Conservation (phyloP, 2,888 invertebrate species). For the Disparrhopalites patrizii region DNA sequence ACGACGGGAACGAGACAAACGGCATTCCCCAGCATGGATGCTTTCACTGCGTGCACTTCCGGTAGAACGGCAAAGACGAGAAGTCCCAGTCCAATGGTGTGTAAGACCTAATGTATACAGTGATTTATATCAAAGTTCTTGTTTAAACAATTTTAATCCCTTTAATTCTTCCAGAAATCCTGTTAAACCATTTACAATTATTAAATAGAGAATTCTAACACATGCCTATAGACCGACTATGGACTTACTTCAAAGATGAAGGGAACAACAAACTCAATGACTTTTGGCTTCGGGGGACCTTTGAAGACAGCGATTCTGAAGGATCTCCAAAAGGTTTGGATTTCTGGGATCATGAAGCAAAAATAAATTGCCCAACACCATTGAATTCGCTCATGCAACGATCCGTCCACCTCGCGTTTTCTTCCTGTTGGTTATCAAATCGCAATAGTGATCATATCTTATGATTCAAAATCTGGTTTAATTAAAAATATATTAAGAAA, state of each 20-base stretch:
- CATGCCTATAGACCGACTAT: too few relatives aligned
- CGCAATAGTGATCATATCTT: neutral
- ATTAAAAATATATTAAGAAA: neutral
- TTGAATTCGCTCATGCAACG: slow-evolving; percentile 48
- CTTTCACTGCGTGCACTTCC: slow-evolving; percentile 54
- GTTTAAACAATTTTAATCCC: too few relatives aligned
- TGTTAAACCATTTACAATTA: too few relatives aligned
- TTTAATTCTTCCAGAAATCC: too few relatives aligned
- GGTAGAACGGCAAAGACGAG: slow-evolving; percentile 56
- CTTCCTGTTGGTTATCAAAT: slow-evolving; percentile 22
- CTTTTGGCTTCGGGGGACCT: slow-evolving; percentile 38
- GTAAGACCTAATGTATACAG: slow-evolving; percentile 54
- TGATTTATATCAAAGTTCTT: too few relatives aligned
- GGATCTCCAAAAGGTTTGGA: slow-evolving; percentile 48
- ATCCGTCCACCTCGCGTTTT: slow-evolving; percentile 33
- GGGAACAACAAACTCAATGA: slow-evolving; percentile 35
- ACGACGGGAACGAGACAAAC: slow-evolving; percentile 55
- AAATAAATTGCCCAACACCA: slow-evolving; percentile 51
- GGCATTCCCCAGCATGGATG: slow-evolving; percentile 54
- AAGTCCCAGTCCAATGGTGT: slow-evolving; percentile 54
- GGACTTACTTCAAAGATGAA: slow-evolving; percentile 37
- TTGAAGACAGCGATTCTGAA: slow-evolving; percentile 49
- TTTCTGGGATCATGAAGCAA: slow-evolving; percentile 49
- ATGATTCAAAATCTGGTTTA: neutral
- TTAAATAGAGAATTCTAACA: too few relatives aligned